phyloP scores from a whole-genome alignment of 2,113 vertebrate species.

The Tricholaema leucomelas region DNA sequence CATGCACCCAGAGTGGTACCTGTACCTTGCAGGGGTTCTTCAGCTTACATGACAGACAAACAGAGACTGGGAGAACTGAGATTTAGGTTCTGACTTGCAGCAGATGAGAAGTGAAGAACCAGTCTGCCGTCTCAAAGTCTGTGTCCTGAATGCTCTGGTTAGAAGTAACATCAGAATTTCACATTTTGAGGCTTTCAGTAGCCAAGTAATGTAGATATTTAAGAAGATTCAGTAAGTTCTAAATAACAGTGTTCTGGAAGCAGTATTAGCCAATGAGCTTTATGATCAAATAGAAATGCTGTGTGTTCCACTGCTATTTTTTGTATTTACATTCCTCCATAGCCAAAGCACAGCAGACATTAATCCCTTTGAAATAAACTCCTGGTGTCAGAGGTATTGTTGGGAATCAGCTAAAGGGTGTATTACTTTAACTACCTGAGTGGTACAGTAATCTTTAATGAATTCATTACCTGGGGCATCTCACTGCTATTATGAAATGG shows the following conservation, averaged over 20 bases:
- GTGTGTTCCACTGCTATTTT: not conserved
- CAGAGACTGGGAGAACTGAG: not conserved
- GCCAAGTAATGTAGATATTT: not conserved
- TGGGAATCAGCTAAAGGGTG: not conserved
- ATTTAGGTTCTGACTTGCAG: not conserved
- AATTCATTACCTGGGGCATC: not conserved
- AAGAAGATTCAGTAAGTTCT: not conserved
- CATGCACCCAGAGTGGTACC: accelerated
- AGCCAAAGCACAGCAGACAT: not conserved
- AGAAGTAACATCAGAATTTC: not conserved
- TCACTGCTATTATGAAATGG: not conserved
- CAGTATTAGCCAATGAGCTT: not conserved
- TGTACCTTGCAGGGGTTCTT: accelerated
- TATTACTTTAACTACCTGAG: not conserved
- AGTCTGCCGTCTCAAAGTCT: accelerated
- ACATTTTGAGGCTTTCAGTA: not conserved
- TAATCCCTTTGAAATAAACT: not conserved
- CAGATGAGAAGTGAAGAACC: not conserved
- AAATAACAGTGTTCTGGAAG: not conserved
- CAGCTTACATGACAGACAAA: not conserved
- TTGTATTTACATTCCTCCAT: not conserved
- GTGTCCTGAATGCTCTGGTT: accelerated
- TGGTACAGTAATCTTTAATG: not conserved
- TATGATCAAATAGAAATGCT: not conserved
- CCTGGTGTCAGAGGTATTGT: not conserved